A percentile compares a stretch with the other conserved stretches of the same genome.
These are phyloP conservation scores for Aporophyla lueneburgensis DNA, from an alignment of 2,888 invertebrate species.

Conservation along the genomic window DNA sequence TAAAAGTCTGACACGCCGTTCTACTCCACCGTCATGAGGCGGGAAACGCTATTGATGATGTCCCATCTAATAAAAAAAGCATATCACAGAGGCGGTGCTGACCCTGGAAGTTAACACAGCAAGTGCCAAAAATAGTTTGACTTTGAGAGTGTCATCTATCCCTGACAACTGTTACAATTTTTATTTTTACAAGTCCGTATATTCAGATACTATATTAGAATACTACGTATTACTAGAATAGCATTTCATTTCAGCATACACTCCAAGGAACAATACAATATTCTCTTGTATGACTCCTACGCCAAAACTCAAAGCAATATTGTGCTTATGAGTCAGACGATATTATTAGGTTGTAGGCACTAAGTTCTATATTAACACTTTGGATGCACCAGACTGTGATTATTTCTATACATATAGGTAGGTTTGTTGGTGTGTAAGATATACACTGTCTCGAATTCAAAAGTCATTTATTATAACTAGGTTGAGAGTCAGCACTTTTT, in stretches of 20 bases:
- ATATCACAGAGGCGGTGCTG: too few relatives aligned
- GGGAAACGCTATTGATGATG: too few relatives aligned
- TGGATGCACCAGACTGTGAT: constrained; percentile 2
- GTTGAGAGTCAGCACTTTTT: too few relatives aligned
- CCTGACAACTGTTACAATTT: too few relatives aligned
- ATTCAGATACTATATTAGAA: background rate
- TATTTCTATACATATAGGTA: background rate
- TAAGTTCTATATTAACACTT: background rate
- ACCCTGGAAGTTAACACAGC: background rate
- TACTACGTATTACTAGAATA: background rate
- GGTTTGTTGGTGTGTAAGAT: background rate
- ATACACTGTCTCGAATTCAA: background rate
- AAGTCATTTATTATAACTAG: too few relatives aligned
- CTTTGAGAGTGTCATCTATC: too few relatives aligned
- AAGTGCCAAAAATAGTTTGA: background rate
- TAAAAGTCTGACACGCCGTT: too few relatives aligned
- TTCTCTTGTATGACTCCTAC: constrained; percentile 10
- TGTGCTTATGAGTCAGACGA: background rate
- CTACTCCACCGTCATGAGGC: too few relatives aligned
- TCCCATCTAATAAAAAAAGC: too few relatives aligned
- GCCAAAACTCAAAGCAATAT: constrained; percentile 20
- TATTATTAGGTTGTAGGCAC: background rate
- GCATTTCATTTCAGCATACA: too few relatives aligned
- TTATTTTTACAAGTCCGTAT: background rate
- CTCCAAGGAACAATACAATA: background rate